Conservation (phyloP, 2,113 vertebrate species). For the Bagarius yarrelli region DNA sequence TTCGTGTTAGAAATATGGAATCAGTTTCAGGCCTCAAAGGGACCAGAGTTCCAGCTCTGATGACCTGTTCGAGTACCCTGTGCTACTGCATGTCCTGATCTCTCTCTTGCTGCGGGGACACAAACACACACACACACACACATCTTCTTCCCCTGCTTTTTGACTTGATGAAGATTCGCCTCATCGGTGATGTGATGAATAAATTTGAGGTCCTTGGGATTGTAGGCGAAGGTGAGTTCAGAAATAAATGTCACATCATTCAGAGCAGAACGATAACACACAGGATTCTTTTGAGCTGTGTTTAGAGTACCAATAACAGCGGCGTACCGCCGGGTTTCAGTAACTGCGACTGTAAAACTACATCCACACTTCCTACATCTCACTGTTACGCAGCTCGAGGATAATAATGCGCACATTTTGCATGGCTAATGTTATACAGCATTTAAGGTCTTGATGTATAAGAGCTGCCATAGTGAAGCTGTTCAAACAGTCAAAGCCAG, state of each 20-base stretch:
- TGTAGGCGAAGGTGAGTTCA: slow-evolving; percentile 98
- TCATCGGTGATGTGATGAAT: slow-evolving; percentile 99
- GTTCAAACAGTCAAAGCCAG: too few relatives aligned
- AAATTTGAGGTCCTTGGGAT: slow-evolving; percentile 99
- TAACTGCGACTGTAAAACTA: too few relatives aligned
- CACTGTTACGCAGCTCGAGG: too few relatives aligned
- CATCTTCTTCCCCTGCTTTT: slow-evolving; percentile 73
- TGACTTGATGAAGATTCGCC: slow-evolving; percentile 95
- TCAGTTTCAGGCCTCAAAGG: slow-evolving; percentile 6
- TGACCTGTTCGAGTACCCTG: slow-evolving; percentile 28
- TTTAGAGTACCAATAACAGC: too few relatives aligned
- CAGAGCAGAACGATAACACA: not conserved
- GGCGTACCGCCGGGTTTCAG: too few relatives aligned
- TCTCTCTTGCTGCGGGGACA: slow-evolving; percentile 64
- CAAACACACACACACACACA: slow-evolving; percentile 61
- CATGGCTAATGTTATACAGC: too few relatives aligned
- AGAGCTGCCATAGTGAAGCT: too few relatives aligned
- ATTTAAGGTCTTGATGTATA: too few relatives aligned
- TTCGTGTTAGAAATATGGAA: slow-evolving; percentile 51
- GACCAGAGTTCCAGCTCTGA: slow-evolving; percentile 38
- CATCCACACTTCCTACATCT: too few relatives aligned
- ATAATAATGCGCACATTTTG: too few relatives aligned
- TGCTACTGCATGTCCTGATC: slow-evolving; percentile 40
- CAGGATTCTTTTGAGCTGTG: not conserved
- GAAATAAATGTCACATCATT: not conserved